A percentile compares a stretch with the other conserved stretches of the same genome.
Evolutionary conservation across 2,797 vertebrate species (phyloP).

Genomic region (Petrocephalus sullivani): DNA sequence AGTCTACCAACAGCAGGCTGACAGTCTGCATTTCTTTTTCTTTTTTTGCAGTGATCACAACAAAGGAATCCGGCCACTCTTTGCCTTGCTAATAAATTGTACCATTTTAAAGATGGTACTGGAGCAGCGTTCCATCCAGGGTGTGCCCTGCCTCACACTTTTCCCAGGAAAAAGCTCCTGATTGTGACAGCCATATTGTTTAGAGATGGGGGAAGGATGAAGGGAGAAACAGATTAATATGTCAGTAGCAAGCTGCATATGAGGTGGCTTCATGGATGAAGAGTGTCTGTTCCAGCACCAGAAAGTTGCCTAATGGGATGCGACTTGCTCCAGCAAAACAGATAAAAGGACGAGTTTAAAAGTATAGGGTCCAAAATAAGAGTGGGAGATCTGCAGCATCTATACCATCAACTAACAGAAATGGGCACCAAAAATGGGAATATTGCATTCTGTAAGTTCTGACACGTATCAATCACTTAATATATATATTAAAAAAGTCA

Average conservation of each 20-base stretch:
- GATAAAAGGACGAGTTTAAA: not conserved
- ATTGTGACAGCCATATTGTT: conserved; percentile 5
- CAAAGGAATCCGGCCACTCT: not conserved
- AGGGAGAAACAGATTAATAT: not conserved
- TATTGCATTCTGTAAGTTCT: not conserved
- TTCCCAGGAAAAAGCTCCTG: not conserved
- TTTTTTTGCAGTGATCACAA: not conserved
- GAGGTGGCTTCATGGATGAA: not conserved
- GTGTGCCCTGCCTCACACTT: not conserved
- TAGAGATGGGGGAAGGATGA: not conserved
- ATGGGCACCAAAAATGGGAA: not conserved
- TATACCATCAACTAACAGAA: not conserved
- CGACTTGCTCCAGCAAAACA: not conserved
- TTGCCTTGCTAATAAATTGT: not conserved
- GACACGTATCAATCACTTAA: not conserved
- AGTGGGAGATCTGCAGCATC: not conserved
- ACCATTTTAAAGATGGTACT: not conserved
- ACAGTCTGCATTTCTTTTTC: not conserved
- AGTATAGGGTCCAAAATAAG: not conserved
- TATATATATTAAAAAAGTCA: not conserved
- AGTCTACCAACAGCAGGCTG: not conserved
- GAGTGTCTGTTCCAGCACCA: not conserved
- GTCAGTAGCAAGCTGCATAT: not conserved
- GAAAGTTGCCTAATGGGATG: not conserved
- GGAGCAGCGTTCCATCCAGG: not conserved